A percentile compares a stretch with the other conserved stretches of the same genome.
Conservation (phyloP, 2,797 vertebrate species). For the Vespertilio murinus region DNA sequence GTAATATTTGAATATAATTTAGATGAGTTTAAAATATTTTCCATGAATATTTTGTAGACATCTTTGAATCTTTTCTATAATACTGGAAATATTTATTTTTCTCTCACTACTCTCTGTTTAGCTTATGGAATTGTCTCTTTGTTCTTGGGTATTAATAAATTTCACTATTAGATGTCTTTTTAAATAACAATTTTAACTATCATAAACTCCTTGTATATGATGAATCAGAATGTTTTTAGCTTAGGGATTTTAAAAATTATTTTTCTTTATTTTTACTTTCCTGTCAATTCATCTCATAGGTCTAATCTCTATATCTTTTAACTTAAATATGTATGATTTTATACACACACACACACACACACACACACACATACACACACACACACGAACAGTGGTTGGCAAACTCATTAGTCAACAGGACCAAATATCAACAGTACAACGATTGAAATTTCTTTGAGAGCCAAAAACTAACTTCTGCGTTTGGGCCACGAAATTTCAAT, state of each 20-base stretch:
- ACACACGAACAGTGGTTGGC: too few species aligned
- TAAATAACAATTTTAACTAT: background rate
- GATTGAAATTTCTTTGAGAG: too few species aligned
- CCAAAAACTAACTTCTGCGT: too few species aligned
- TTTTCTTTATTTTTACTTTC: background rate
- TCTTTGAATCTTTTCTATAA: background rate
- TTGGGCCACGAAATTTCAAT: too few species aligned
- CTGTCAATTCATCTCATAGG: background rate
- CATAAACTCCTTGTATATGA: background rate
- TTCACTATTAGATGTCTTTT: background rate
- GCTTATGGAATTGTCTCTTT: background rate
- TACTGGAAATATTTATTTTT: background rate
- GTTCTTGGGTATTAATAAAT: background rate
- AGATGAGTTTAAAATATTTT: background rate
- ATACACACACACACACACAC: too few species aligned
- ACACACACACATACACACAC: too few species aligned
- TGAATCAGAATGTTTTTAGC: background rate
- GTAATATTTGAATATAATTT: slow-evolving; percentile 17
- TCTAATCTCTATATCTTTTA: background rate
- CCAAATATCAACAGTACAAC: too few species aligned
- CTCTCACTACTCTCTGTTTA: background rate
- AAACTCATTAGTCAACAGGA: too few species aligned
- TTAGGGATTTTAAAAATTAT: background rate
- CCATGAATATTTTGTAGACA: background rate
- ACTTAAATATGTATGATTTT: background rate